Base-by-base conservation (phyloP, 1,140 invertebrate genomes). In the Nomia melanderi region DNA sequence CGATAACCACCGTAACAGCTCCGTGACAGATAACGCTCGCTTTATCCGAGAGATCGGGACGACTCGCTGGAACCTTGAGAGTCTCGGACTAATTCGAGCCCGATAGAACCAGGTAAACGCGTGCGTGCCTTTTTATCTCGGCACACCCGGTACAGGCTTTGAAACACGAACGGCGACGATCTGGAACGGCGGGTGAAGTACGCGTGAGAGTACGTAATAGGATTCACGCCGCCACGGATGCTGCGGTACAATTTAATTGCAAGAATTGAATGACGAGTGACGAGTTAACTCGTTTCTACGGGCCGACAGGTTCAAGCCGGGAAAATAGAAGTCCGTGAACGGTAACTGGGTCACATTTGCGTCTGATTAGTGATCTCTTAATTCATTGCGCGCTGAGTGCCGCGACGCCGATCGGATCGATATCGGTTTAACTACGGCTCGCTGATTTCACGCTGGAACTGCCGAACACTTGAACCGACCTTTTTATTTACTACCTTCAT, bases 21-120 rank as follows among this genome's bases (percentile, higher is more conserved):
- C 31, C 23, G 23, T 11, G n/a, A 14, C n/a, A 67, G 65, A 76
- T 76, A 69, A 69, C 39, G 31, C 7, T n/a, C 12, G n/a, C 39
- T 76, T n/a, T 76, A 76, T 76, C 73, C 67, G 33, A 14, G 11
- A 69, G 31, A 75, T 20, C 36, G n/a, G 17, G 31, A 76, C 36
- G 31, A 76, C 36, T 27, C 41, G 54, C 11, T 11, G 23, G 39
- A 76, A 36, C 65, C 33, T 75, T n/a, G 29, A 8, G 1, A 14
- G 41, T 27, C 41, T 12, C 0, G 20, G 65, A 69, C 50, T 60
- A 60, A 67, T 36, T 66, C 25, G 20, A 50, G 27, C 4, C 47
- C 7, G 47, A 7, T 17, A n/a, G 3, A n/a, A n/a, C 17, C 20
- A 50, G 41, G 41, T 44, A 44, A 7, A 39, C 36, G 8, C 36